These are phyloP conservation scores for Sturnus vulgaris DNA, from an alignment of 2,113 vertebrate genomes.

Conservation along the genomic window DNA sequence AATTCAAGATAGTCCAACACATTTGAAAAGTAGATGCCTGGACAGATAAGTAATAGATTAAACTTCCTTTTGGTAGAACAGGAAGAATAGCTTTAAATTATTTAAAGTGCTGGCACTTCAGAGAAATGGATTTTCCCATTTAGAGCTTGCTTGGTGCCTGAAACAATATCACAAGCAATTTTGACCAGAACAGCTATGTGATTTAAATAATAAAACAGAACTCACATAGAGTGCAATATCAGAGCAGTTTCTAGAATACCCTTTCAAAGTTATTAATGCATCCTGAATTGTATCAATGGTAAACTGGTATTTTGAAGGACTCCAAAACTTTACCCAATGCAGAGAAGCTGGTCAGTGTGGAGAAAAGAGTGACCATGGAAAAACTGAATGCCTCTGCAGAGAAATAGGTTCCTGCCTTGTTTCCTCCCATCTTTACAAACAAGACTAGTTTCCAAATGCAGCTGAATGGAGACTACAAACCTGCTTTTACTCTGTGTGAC, in stretches of 20 bases:
- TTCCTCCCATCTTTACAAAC: background rate
- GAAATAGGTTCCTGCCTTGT: background rate
- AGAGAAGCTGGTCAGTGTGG: background rate
- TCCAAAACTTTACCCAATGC: background rate
- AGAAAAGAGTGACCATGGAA: background rate
- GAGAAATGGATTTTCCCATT: background rate
- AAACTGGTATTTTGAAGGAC: background rate
- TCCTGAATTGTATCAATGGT: background rate
- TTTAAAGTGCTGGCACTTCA: background rate
- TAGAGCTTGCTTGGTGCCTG: background rate
- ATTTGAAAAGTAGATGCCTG: background rate
- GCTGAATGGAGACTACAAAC: slow-evolving; percentile 5
- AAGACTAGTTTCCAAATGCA: background rate
- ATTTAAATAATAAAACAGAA: background rate
- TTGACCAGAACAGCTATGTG: background rate
- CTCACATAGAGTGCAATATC: background rate
- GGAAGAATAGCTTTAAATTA: background rate
- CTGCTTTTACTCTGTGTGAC: background rate
- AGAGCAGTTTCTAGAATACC: background rate
- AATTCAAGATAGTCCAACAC: background rate
- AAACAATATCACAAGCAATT: background rate
- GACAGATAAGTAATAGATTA: background rate
- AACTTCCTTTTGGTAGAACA: background rate
- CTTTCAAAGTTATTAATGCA: background rate
- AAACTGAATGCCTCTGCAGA: background rate